Evolutionary conservation across 2,888 invertebrate species (phyloP).

Genomic region (Chrysomela aeneicollis): DNA sequence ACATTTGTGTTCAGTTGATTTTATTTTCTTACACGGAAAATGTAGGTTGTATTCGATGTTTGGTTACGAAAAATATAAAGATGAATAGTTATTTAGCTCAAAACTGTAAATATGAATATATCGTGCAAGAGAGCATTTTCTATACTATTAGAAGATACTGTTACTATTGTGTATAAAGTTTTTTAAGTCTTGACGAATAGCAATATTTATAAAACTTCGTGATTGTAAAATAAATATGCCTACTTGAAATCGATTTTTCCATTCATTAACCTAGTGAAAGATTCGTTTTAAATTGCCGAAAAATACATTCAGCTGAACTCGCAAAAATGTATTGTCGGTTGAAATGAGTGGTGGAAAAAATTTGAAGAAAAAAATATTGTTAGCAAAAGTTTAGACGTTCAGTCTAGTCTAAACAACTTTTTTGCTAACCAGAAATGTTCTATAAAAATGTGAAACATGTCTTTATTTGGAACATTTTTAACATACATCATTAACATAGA

Average conservation of each 20-base stretch:
- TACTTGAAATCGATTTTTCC: conserved; percentile 41
- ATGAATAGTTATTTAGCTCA: conserved; percentile 54
- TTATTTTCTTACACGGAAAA: conserved; percentile 35
- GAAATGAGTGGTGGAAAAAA: too few species aligned
- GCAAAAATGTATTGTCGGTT: too few species aligned
- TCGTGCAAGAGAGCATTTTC: conserved; percentile 57
- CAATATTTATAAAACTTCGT: conserved; percentile 63
- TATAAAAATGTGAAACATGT: conserved; percentile 9
- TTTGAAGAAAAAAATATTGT: too few species aligned
- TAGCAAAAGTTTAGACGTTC: too few species aligned
- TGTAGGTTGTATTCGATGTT: conserved; percentile 33
- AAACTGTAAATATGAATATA: conserved; percentile 59
- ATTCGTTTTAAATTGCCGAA: too few species aligned
- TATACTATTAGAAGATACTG: conserved; percentile 59
- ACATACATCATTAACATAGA: conserved; percentile 23
- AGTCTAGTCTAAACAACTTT: too few species aligned
- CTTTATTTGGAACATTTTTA: conserved; percentile 24
- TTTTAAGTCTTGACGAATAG: conserved; percentile 62
- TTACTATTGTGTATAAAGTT: conserved; percentile 59
- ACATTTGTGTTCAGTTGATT: conserved; percentile 38
- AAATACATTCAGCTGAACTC: too few species aligned
- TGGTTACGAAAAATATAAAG: conserved; percentile 38
- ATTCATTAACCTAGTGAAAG: conserved; percentile 5
- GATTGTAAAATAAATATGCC: conserved; percentile 60
- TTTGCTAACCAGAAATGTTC: too few species aligned